Evolutionary conservation across 1,140 invertebrate species (phyloP).

Genomic region (Aplysia californica): DNA sequence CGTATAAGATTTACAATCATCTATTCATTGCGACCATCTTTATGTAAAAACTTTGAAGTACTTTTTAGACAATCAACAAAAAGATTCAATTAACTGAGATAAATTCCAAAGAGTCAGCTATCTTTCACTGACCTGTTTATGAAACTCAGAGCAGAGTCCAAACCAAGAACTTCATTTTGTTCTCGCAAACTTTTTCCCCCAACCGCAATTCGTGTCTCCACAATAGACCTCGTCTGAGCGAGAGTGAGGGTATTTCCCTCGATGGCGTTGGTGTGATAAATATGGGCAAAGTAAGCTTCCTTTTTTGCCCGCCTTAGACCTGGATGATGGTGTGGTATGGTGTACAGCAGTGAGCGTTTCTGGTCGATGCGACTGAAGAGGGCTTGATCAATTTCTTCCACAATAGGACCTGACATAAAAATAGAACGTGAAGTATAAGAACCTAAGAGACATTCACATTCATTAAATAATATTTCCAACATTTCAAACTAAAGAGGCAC

Average conservation of each 20-base stretch:
- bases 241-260: constrained; percentile 98
- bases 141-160: constrained; percentile 95
- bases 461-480: no score
- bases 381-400: constrained; percentile 88
- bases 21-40: no score
- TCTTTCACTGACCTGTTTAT: constrained; percentile 93
- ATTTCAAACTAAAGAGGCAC: no score
- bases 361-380: constrained; percentile 83
- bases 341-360: constrained; percentile 84
- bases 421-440: no score
- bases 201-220: constrained; percentile 93
- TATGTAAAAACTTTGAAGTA: no score
- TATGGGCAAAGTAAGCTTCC: constrained; percentile 95
- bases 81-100: no score
- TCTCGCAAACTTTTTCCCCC: constrained; percentile 94
- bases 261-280: constrained; percentile 97
- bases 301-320: constrained; percentile 89
- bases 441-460: no score
- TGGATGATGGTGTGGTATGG: constrained; percentile 82
- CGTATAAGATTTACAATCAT: no score
- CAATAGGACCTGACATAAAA: constrained; percentile 74
- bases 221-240: constrained; percentile 89
- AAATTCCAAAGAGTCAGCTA: no score
- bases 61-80: no score
- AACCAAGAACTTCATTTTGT: constrained; percentile 85